phyloP scores from a whole-genome alignment of 2,888 invertebrate genomes.

The Parasteatoda lunata region DNA sequence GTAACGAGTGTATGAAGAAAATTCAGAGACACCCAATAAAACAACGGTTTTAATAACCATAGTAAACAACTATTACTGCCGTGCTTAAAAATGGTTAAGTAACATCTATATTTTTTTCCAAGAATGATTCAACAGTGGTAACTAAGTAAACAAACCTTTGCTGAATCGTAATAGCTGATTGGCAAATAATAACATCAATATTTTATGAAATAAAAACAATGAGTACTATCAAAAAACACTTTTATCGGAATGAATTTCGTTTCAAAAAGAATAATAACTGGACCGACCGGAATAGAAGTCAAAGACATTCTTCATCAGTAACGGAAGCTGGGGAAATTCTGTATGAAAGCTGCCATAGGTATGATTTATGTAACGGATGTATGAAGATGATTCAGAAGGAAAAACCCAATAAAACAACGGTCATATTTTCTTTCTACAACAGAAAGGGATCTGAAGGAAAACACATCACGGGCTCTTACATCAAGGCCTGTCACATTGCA shows the following conservation, averaged over 20 bases:
- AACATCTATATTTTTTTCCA: too few relatives aligned
- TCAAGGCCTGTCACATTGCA: constrained; percentile 50
- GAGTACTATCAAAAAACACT: too few relatives aligned
- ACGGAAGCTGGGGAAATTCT: not conserved
- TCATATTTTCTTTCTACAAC: constrained; percentile 35
- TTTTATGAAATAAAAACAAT: too few relatives aligned
- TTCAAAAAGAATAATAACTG: too few relatives aligned
- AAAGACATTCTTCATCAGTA: not conserved
- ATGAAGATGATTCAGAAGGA: constrained; percentile 23
- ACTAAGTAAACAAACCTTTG: too few relatives aligned
- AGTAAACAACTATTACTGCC: not conserved
- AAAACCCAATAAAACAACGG: constrained; percentile 59
- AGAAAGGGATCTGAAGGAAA: constrained; percentile 16
- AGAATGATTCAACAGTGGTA: too few relatives aligned
- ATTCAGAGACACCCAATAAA: too few relatives aligned
- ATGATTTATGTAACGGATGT: constrained; percentile 22
- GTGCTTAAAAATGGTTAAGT: too few relatives aligned
- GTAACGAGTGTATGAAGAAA: too few relatives aligned
- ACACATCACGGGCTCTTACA: constrained; percentile 44
- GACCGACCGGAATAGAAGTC: not conserved
- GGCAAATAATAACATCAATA: too few relatives aligned
- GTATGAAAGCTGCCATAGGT: constrained; percentile 13
- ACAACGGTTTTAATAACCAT: constrained; percentile 16
- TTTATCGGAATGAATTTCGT: too few relatives aligned
- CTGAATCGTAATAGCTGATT: too few relatives aligned